Evolutionary conservation across 2,113 vertebrate species (phyloP).

Genomic region (Taurulus bubalis): DNA sequence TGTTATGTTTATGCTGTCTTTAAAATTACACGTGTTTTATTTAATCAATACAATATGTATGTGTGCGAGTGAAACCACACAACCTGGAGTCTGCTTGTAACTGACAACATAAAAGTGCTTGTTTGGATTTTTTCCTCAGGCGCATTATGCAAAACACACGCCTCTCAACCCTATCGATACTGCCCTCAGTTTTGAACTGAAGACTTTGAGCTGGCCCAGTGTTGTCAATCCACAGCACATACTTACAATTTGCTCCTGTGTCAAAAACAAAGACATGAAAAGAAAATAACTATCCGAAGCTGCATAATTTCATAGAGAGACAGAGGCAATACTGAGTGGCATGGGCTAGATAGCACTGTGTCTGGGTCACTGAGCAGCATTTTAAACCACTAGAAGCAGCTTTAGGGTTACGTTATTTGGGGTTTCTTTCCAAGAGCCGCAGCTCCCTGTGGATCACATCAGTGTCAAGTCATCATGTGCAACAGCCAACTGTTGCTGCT

Average conservation of each 20-base stretch:
- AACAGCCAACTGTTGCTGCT: conserved; percentile 51
- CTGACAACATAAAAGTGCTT: conserved; percentile 48
- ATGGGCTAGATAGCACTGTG: conserved; percentile 49
- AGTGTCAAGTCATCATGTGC: conserved; percentile 72
- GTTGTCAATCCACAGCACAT: conserved; percentile 64
- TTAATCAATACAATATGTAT: conserved; percentile 22
- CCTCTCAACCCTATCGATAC: conserved; percentile 66
- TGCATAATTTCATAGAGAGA: conserved; percentile 57
- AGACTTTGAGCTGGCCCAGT: conserved; percentile 53
- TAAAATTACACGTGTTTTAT: conserved; percentile 39
- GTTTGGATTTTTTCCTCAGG: conserved; percentile 70
- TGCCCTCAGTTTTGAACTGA: conserved; percentile 63
- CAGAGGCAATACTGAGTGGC: conserved; percentile 34
- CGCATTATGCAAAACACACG: conserved; percentile 73
- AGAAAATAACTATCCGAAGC: conserved; percentile 63
- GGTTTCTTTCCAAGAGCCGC: conserved; percentile 54
- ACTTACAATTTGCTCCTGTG: conserved; percentile 66
- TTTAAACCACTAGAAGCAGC: conserved; percentile 58
- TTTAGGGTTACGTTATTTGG: conserved; percentile 61
- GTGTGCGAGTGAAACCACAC: conserved; percentile 11
- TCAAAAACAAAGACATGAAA: conserved; percentile 66
- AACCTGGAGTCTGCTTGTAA: conserved; percentile 24
- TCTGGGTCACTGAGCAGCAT: conserved; percentile 52
- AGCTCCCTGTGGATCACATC: conserved; percentile 67
- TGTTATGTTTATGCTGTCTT: conserved; percentile 26